These are phyloP conservation scores for Ethmia dodecea DNA, from an alignment of 2,888 invertebrate genomes.

Conservation along the genomic window DNA sequence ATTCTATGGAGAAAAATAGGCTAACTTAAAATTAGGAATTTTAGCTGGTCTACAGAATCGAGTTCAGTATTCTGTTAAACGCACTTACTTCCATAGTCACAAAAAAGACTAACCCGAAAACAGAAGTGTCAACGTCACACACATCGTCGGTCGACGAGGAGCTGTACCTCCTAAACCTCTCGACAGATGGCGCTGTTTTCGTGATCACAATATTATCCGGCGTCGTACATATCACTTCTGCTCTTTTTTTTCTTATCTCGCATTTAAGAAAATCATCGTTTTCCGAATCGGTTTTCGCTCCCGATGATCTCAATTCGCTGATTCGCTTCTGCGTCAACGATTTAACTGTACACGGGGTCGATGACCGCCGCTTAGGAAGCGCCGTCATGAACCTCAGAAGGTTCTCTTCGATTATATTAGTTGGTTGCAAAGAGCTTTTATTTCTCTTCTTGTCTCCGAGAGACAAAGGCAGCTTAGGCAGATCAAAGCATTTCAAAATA, in stretches of 20 bases:
- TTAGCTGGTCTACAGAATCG: no score
- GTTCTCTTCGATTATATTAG: slow-evolving; percentile 41
- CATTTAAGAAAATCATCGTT: slow-evolving; percentile 36
- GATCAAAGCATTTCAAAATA: slow-evolving; percentile 44
- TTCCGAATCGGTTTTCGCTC: slow-evolving; percentile 56
- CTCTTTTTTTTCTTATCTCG: slow-evolving; percentile 18
- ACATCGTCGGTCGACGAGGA: slow-evolving; percentile 46
- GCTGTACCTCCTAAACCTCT: slow-evolving; percentile 43
- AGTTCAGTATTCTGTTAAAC: no score
- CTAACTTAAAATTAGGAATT: no score
- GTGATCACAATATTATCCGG: slow-evolving; percentile 57
- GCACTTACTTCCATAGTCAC: no score
- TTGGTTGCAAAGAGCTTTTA: slow-evolving; percentile 22
- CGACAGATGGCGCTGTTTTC: slow-evolving; percentile 63
- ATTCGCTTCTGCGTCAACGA: slow-evolving; percentile 35
- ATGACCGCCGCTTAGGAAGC: slow-evolving; percentile 51
- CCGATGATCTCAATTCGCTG: slow-evolving; percentile 41
- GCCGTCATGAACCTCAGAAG: slow-evolving; percentile 37
- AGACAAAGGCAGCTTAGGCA: slow-evolving; percentile 34
- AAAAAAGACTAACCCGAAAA: not conserved
- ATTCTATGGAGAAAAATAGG: no score
- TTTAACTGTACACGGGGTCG: slow-evolving; percentile 40
- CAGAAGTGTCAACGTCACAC: slow-evolving; percentile 10
- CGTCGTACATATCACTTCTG: slow-evolving; percentile 46
- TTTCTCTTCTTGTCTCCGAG: slow-evolving; percentile 27